Percentiles rank a stretch among this genome's conserved stretches.
These are phyloP conservation scores for Rhagoletis zephyria DNA, from an alignment of 1,140 invertebrate species.

Conservation along the genomic window DNA sequence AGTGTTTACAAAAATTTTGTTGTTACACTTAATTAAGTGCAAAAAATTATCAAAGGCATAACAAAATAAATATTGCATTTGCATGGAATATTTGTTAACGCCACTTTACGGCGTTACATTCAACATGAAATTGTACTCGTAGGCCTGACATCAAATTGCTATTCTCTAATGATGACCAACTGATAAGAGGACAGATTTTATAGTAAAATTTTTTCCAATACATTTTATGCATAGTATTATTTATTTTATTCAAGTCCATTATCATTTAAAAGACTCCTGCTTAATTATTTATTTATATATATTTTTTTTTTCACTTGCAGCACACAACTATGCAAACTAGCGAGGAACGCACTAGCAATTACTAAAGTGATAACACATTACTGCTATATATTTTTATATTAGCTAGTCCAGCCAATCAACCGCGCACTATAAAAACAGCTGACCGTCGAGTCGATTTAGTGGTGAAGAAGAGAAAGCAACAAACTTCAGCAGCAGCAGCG, in stretches of 20 bases:
- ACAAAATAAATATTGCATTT: constrained; percentile 2
- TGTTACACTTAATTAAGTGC: neutral
- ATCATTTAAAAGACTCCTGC: constrained; percentile 17
- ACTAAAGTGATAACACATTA: neutral
- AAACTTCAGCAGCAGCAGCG: neutral
- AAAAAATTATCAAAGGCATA: neutral
- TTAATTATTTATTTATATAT: neutral
- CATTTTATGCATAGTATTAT: neutral
- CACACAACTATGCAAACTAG: neutral
- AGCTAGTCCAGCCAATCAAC: neutral
- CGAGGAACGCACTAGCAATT: neutral
- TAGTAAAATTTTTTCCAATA: no score
- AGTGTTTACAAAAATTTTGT: neutral
- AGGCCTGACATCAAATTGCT: neutral
- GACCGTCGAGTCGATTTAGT: neutral
- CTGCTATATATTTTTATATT: neutral
- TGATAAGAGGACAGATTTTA: neutral
- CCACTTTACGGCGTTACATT: neutral
- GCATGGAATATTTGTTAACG: neutral
- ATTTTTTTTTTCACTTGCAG: constrained; percentile 1
- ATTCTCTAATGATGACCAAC: neutral
- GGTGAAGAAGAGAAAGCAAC: constrained; percentile 8
- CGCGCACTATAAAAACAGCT: constrained; percentile 33
- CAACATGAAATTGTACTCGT: neutral
- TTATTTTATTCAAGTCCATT: neutral